phyloP scores from a whole-genome alignment of 2,113 vertebrate species.

The Barnardius zonarius region DNA sequence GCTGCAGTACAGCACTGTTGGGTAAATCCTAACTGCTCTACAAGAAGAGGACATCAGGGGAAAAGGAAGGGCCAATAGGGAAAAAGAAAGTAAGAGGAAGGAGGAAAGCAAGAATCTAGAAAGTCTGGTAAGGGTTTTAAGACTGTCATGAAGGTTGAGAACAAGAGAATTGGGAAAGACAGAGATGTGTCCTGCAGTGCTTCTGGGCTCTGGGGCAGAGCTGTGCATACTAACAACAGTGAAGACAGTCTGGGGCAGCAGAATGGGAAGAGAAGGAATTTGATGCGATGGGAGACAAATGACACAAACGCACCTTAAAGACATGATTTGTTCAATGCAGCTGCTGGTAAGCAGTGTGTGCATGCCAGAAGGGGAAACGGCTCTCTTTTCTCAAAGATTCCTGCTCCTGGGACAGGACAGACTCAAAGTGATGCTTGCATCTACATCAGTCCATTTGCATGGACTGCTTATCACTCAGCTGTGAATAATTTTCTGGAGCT shows the following conservation, averaged over 20 bases:
- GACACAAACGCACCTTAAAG: background rate
- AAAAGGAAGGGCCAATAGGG: background rate
- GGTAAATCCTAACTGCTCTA: background rate
- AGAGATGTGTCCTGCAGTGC: background rate
- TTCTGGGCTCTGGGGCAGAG: background rate
- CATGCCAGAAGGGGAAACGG: background rate
- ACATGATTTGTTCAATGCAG: background rate
- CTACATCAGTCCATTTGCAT: accelerated
- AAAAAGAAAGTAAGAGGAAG: background rate
- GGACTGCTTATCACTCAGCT: background rate
- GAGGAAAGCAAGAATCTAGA: background rate
- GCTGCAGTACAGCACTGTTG: background rate
- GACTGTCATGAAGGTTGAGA: background rate
- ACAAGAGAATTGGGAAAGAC: background rate
- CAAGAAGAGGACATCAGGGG: background rate
- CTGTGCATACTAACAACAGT: background rate
- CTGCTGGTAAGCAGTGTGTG: background rate
- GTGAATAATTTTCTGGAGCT: background rate
- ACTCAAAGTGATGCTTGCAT: background rate
- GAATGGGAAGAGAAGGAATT: background rate
- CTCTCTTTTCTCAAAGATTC: background rate
- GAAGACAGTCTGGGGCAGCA: background rate
- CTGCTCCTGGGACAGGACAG: background rate
- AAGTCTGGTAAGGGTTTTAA: background rate
- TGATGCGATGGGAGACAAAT: background rate